phyloP scores from a whole-genome alignment of 1,140 invertebrate genomes.

The Trichonephila clavipes region DNA sequence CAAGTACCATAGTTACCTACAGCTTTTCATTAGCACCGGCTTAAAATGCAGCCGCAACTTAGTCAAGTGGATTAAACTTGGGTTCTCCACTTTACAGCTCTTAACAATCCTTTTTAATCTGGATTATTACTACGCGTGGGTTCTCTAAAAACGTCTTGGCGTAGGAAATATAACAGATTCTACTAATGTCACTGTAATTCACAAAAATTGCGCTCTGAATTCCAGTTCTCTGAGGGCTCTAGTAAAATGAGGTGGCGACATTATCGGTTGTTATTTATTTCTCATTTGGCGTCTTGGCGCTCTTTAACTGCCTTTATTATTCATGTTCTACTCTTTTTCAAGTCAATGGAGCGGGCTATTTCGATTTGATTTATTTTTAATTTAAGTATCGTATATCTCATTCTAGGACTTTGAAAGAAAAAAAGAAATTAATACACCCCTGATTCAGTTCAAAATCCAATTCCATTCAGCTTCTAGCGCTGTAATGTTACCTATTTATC shows the following conservation, averaged over 20 bases:
- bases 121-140: conserved; percentile 7
- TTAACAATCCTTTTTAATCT: conserved; percentile 73
- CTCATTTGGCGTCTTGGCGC: conserved; percentile 46
- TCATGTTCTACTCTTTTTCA: conserved; percentile 52
- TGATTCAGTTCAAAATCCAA: conserved; percentile 37
- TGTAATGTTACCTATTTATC: conserved; percentile 49
- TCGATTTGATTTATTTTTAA: conserved; percentile 63
- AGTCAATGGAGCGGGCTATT: conserved; percentile 9
- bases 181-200: conserved; percentile 70
- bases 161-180: conserved; percentile 1
- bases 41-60: conserved; percentile 73
- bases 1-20: conserved; percentile 22
- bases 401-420: not conserved
- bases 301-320: conserved; percentile 64
- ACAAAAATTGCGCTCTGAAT: conserved; percentile 37
- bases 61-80: conserved; percentile 66
- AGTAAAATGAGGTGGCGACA: conserved; percentile 55
- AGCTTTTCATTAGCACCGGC: conserved; percentile 66
- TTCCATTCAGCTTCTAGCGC: conserved; percentile 14
- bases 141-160: conserved; percentile 70
- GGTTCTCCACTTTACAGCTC: not conserved
- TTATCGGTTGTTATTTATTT: conserved; percentile 59
- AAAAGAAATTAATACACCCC: conserved; percentile 49
- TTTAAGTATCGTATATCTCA: conserved; percentile 52
- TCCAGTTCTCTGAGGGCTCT: not conserved